Evolutionary conservation across 2,797 vertebrate species (phyloP).

Genomic region (Poliocrania exsul): DNA sequence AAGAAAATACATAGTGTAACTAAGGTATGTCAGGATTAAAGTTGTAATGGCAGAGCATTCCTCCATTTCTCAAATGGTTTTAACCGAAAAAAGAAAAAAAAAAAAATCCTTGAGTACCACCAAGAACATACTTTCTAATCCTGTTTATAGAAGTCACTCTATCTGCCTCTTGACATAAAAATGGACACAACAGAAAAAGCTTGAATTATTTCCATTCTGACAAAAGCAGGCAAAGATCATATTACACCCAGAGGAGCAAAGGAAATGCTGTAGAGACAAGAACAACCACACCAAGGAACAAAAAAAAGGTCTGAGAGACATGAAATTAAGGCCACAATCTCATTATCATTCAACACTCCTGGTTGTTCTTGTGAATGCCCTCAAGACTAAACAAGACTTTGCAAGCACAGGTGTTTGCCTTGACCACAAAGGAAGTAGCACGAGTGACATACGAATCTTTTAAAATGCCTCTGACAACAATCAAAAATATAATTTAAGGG

Average conservation of each 20-base stretch:
- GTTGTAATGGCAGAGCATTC: neutral
- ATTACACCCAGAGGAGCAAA: neutral
- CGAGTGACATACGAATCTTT: neutral
- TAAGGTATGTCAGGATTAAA: neutral
- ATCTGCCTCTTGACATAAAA: neutral
- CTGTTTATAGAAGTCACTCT: neutral
- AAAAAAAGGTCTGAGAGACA: neutral
- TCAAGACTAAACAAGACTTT: neutral
- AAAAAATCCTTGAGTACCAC: neutral
- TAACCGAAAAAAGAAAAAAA: neutral
- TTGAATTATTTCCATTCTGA: neutral
- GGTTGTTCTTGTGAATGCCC: neutral
- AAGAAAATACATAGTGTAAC: neutral
- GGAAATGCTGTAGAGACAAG: neutral
- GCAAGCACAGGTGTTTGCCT: neutral
- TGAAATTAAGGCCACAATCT: neutral
- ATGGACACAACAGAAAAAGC: neutral
- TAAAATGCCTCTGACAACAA: neutral
- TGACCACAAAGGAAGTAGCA: neutral
- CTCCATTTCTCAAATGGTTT: neutral
- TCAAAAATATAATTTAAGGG: neutral
- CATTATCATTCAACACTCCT: neutral
- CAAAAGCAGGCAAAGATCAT: neutral
- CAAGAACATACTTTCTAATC: neutral
- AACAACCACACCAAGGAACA: neutral